phyloP scores from a whole-genome alignment of 2,113 vertebrate genomes.

The Odobenus rosmarus region DNA sequence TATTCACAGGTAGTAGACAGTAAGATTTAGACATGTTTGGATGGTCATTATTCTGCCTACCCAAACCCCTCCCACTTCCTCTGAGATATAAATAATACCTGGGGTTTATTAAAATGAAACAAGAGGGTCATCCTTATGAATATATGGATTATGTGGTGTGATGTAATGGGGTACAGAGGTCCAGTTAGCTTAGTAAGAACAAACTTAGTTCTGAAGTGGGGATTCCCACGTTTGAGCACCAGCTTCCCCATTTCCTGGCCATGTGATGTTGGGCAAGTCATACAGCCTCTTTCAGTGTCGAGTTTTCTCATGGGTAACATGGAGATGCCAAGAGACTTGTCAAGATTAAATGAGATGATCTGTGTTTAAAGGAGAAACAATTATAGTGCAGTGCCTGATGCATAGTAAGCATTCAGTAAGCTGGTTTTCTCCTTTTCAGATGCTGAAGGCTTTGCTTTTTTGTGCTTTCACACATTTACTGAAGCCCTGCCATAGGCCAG shows the following conservation, averaged over 20 bases:
- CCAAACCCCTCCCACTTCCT: not conserved
- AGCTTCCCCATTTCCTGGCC: not conserved
- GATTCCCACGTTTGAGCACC: not conserved
- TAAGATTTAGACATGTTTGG: not conserved
- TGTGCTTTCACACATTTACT: not conserved
- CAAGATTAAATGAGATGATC: not conserved
- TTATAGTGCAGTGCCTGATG: not conserved
- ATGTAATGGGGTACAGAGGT: not conserved
- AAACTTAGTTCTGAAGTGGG: not conserved
- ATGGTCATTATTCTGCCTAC: not conserved
- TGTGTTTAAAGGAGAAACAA: not conserved
- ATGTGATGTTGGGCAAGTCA: not conserved
- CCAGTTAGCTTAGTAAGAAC: not conserved
- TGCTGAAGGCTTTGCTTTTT: not conserved
- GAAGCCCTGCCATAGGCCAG: not conserved
- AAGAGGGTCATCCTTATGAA: not conserved
- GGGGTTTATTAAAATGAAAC: not conserved
- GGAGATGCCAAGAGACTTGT: not conserved
- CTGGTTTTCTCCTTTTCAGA: not conserved
- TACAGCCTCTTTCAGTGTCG: not conserved
- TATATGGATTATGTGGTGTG: not conserved
- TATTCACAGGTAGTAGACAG: not conserved
- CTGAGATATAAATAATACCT: constrained; percentile 5
- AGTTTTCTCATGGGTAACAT: not conserved
- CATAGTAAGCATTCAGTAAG: not conserved